These are phyloP conservation scores for Oligia fasciuncula DNA, from an alignment of 2,888 invertebrate species.

Conservation along the genomic window DNA sequence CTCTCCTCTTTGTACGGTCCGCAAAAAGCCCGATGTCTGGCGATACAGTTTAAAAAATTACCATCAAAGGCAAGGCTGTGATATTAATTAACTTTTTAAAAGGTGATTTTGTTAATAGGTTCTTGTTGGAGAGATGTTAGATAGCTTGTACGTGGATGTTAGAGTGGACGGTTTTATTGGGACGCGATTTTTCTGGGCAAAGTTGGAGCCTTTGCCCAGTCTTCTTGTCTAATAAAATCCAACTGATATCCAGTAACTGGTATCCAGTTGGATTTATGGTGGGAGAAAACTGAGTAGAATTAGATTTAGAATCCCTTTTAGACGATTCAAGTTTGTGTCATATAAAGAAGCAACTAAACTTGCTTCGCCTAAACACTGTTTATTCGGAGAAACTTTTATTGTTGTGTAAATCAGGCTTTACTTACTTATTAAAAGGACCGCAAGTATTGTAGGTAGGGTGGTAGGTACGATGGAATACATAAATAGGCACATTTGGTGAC, in stretches of 20 bases:
- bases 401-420: neutral
- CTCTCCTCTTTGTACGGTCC: slow-evolving; percentile 82
- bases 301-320: neutral
- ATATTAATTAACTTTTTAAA: slow-evolving; percentile 86
- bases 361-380: neutral
- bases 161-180: slow-evolving; percentile 4
- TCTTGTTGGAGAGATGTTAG: slow-evolving; percentile 41
- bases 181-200: slow-evolving; percentile 2
- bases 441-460: neutral
- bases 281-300: neutral
- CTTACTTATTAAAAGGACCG: neutral
- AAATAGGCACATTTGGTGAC: neutral
- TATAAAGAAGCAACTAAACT: neutral
- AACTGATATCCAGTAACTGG: too few species aligned
- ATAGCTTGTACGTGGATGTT: slow-evolving; percentile 12
- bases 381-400: neutral
- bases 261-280: neutral
- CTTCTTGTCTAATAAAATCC: slow-evolving; percentile 1
- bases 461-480: neutral
- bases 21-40: slow-evolving; percentile 81
- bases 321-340: neutral
- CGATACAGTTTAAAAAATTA: slow-evolving; percentile 84
- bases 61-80: slow-evolving; percentile 79
- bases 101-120: slow-evolving; percentile 67
- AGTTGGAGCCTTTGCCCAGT: neutral